These are phyloP conservation scores for Sinodicranocentrus sp. DNA, from an alignment of 2,888 invertebrate species.

Conservation along the genomic window DNA sequence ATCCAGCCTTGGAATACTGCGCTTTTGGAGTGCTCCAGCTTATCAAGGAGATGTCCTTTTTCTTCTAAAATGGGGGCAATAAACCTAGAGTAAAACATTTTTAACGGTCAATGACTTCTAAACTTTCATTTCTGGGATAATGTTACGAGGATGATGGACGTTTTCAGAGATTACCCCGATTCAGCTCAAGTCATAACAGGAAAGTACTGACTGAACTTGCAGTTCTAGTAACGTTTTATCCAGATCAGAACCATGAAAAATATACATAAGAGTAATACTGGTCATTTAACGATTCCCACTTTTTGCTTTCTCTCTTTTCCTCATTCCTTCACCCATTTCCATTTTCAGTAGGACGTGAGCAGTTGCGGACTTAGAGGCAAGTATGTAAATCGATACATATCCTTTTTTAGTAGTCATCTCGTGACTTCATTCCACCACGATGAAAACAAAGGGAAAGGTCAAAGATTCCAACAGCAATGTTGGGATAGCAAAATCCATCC, in stretches of 20 bases:
- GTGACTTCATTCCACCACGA: background rate
- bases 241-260: too few relatives aligned
- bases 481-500: conserved; percentile 17
- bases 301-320: too few relatives aligned
- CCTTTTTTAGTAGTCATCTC: conserved; percentile 4
- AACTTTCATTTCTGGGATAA: background rate
- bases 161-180: background rate
- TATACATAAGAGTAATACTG: too few relatives aligned
- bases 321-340: conserved; percentile 4
- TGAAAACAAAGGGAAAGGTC: conserved; percentile 52
- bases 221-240: too few relatives aligned
- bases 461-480: too few relatives aligned
- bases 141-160: conserved; percentile 1
- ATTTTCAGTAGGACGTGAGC: background rate
- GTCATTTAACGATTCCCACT: too few relatives aligned
- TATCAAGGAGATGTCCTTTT: conserved; percentile 3
- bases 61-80: background rate
- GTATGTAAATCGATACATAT: conserved; percentile 24
- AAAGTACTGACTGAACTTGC: too few relatives aligned
- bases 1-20: too few relatives aligned
- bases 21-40: too few relatives aligned
- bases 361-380: background rate
- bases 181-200: too few relatives aligned
- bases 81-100: conserved; percentile 7
- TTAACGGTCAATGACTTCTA: conserved; percentile 17